These are phyloP conservation scores for Rhinopomastus cyanomelas DNA, from an alignment of 2,113 vertebrate genomes.

Conservation along the genomic window DNA sequence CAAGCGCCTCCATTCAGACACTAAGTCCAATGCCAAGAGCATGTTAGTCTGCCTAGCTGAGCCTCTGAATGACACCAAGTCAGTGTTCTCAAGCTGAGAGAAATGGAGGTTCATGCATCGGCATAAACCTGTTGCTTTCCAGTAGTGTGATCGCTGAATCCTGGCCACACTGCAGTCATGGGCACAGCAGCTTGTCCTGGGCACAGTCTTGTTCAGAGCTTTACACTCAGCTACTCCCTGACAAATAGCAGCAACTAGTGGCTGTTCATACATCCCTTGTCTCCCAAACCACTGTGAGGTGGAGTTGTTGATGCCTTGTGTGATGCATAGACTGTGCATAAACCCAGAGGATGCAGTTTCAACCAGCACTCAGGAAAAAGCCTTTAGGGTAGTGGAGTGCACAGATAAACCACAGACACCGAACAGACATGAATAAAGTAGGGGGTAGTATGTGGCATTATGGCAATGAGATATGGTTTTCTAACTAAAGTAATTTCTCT, in stretches of 20 bases:
- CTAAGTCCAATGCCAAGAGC: neutral
- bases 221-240: neutral
- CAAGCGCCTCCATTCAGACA: neutral
- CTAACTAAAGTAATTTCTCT: neutral
- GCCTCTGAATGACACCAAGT: constrained; percentile 16
- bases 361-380: neutral
- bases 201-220: neutral
- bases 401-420: neutral
- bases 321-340: neutral
- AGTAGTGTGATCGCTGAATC: neutral
- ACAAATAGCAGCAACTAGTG: neutral
- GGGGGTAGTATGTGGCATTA: neutral
- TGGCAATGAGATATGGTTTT: neutral
- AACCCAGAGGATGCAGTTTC: neutral
- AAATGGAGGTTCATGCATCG: neutral
- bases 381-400: neutral
- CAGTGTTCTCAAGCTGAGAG: neutral
- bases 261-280: neutral
- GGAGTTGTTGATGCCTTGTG: neutral
- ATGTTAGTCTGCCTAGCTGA: neutral
- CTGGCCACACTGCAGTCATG: rapidly evolving
- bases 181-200: neutral
- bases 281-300: neutral
- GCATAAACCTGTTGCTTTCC: neutral
- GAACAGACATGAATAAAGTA: neutral